Base-by-base conservation (phyloP, 2,888 invertebrate species). In the Standfussiana lucernea region DNA sequence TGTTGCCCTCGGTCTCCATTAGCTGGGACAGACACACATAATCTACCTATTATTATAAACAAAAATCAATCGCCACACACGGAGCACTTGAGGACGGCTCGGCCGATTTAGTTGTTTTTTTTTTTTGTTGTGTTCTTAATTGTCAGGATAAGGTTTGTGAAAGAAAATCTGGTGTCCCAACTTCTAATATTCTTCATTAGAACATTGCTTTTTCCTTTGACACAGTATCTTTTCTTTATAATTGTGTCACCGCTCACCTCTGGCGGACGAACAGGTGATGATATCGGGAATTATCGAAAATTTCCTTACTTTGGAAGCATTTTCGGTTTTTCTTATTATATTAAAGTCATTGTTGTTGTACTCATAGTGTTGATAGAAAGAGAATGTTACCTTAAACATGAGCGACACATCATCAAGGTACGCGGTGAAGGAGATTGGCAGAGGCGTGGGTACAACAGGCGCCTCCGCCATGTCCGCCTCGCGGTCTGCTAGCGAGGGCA, bases 351-450 rank as follows among this genome's bases (percentile, higher is more conserved):
- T 50, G 24, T 50, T 50, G 21, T 59, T 32, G 21, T 4, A 21
- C 4, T n/a, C 37, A 24, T 13, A n/a, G n/a, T 40, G 62, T 24
- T 64, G 28, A 40, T 13, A 15, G 28, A 40, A 40, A 76, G 45
- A 13, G 21, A 1, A 45, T 32, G 50, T 70, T 74, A 95, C 96
- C 93, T 96, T 96, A 72, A 94, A 94, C 0, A 93, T 91, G 0
- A 96, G 68, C 0, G 94, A 92, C 18, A 96, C 88, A 7, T 92
- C 91, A 47, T 96, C 94, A 1, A 95, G 84, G 72, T 92, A 95
- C 0, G 94, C 94, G 2, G 90, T 87, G 71, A 95, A 91, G 61
- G 90, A 85, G 0, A 95, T 42, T 0, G 95, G 95, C n/a, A 93
- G 83, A 0, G 95, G 93, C 0, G 91, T 78, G 15, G 93, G 84